phyloP scores from a whole-genome alignment of 2,888 invertebrate species.

The Venusia cambrica region DNA sequence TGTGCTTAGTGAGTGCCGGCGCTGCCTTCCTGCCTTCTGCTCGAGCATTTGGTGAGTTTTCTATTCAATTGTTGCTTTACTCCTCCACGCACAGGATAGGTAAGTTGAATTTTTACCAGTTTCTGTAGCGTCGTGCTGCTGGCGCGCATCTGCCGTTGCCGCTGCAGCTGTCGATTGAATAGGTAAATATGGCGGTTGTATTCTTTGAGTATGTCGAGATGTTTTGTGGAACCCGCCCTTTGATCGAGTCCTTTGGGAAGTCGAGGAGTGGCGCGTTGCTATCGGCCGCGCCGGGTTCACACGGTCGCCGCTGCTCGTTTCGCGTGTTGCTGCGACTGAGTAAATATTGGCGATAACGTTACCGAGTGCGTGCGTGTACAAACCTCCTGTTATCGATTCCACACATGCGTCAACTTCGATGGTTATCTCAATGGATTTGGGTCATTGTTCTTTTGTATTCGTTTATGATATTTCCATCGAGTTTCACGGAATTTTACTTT shows the following conservation, averaged over 20 bases:
- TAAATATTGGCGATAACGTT: slow-evolving; percentile 74
- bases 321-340: slow-evolving; percentile 66
- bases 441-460: slow-evolving; percentile 78
- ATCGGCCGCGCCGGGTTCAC: slow-evolving; percentile 47
- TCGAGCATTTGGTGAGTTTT: slow-evolving; percentile 56
- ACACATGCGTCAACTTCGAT: slow-evolving; percentile 76
- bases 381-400: slow-evolving; percentile 73
- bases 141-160: slow-evolving; percentile 73
- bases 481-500: slow-evolving; percentile 36
- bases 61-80: slow-evolving; percentile 40
- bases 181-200: slow-evolving; percentile 60
- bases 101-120: slow-evolving; percentile 54
- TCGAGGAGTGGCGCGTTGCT: slow-evolving; percentile 54
- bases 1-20: slow-evolving; percentile 77
- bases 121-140: slow-evolving; percentile 53
- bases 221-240: slow-evolving; percentile 53
- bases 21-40: slow-evolving; percentile 49
- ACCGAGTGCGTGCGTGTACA: slow-evolving; percentile 65
- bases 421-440: slow-evolving; percentile 75
- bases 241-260: slow-evolving; percentile 35
- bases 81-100: slow-evolving; percentile 41
- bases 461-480: slow-evolving; percentile 47
- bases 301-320: slow-evolving; percentile 59
- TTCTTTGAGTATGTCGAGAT: slow-evolving; percentile 45
- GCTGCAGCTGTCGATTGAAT: slow-evolving; percentile 71